Percentiles rank a stretch among this genome's conserved stretches.
phyloP scores from a whole-genome alignment of 2,888 invertebrate species.

The Argyresthia albistria region DNA sequence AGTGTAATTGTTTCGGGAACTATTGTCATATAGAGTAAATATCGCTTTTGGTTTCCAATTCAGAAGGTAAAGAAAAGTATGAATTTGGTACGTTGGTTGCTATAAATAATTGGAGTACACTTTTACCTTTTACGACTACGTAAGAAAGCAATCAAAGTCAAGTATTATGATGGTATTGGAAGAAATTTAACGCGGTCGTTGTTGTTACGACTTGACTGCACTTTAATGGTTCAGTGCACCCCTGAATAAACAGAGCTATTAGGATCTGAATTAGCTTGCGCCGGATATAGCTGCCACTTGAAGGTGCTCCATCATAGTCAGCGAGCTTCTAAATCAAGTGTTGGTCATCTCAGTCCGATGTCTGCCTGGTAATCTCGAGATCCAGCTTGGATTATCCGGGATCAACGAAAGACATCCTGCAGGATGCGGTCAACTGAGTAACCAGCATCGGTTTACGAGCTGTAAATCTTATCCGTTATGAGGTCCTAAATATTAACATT shows the following conservation, averaged over 20 bases:
- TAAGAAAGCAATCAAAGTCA: slow-evolving; percentile 64
- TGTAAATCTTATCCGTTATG: slow-evolving; percentile 63
- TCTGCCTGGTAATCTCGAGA: not conserved
- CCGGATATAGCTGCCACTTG: slow-evolving; percentile 67
- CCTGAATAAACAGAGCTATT: slow-evolving; percentile 66
- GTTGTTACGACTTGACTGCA: slow-evolving; percentile 51
- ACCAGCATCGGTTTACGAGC: slow-evolving; percentile 45
- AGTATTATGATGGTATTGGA: slow-evolving; percentile 65
- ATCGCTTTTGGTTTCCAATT: slow-evolving; percentile 6
- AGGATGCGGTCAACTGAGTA: slow-evolving; percentile 37
- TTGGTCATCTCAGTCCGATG: slow-evolving; percentile 26
- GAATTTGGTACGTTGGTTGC: slow-evolving; percentile 20
- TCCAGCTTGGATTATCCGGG: slow-evolving; percentile 23
- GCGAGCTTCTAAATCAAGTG: slow-evolving; percentile 37
- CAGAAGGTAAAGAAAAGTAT: not conserved
- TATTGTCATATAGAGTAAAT: slow-evolving; percentile 42
- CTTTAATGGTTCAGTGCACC: slow-evolving; percentile 69
- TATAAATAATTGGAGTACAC: slow-evolving; percentile 50
- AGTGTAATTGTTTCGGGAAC: slow-evolving; percentile 35
- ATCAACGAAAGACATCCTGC: slow-evolving; percentile 28
- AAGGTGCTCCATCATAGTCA: slow-evolving; percentile 35
- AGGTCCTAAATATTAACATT: slow-evolving; percentile 65
- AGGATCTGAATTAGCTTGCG: slow-evolving; percentile 64
- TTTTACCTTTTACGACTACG: slow-evolving; percentile 57
- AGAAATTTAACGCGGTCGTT: slow-evolving; percentile 62